phyloP scores from a whole-genome alignment of 2,888 invertebrate genomes.

The Gnatocerus cornutus region DNA sequence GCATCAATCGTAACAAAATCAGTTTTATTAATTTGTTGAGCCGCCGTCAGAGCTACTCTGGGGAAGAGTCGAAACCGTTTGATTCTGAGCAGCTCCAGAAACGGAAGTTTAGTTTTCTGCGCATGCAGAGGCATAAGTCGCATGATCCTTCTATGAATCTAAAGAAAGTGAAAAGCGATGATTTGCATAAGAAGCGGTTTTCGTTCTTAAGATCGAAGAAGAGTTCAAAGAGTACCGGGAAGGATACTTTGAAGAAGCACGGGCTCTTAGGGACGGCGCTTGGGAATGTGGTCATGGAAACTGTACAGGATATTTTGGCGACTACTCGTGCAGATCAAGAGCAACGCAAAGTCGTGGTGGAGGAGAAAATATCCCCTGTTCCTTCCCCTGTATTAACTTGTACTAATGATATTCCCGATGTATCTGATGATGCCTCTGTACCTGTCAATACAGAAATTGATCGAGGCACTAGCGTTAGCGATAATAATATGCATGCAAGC shows the following conservation, averaged over 20 bases:
- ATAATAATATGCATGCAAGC: constrained; percentile 69
- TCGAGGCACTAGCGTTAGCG: constrained; percentile 62
- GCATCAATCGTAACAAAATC: constrained; percentile 51
- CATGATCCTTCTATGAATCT: constrained; percentile 28
- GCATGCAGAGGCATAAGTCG: constrained; percentile 47
- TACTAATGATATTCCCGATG: constrained; percentile 47
- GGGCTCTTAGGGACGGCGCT: constrained; percentile 74
- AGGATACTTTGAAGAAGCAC: constrained; percentile 49
- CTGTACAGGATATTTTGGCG: constrained; percentile 69
- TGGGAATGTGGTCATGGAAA: constrained; percentile 75
- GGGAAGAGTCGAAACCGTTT: constrained; percentile 13
- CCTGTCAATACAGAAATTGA: constrained; percentile 67
- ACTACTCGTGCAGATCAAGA: constrained; percentile 56
- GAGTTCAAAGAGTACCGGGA: constrained; percentile 16
- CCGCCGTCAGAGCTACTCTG: constrained; percentile 27
- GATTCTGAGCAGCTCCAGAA: constrained; percentile 45
- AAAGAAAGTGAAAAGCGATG: constrained; percentile 44
- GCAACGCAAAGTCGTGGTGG: constrained; percentile 42
- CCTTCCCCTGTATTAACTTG: constrained; percentile 47
- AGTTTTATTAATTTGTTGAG: constrained; percentile 54
- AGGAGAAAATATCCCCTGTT: constrained; percentile 40
- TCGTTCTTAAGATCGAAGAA: constrained; percentile 40
- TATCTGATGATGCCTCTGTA: constrained; percentile 51
- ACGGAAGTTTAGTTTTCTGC: constrained; percentile 50
- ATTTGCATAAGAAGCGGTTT: constrained; percentile 41